Evolutionary conservation across 1,140 invertebrate genomes (phyloP), one percentile per base, ranked within the genome.

Genomic region (Drosophila sproati): DNA sequence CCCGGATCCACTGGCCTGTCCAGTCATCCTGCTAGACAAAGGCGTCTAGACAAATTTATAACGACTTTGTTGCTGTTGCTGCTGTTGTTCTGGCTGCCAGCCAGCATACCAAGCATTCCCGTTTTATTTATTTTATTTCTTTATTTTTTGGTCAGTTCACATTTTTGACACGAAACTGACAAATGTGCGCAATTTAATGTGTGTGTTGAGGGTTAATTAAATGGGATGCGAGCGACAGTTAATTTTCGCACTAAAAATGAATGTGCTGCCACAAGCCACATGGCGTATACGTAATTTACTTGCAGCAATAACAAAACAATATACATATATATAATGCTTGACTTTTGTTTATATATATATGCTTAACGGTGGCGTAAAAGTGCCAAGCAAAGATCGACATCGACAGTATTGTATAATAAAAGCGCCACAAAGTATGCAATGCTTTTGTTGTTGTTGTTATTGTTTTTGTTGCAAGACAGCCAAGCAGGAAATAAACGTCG

Each of bases 261-360:
- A 35, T 57, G 39, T 57, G 47, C 55, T 39, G 32, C 54, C 48
- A 28, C 10, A n/a, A n/a, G 20, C 41, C 85, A 80, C 80, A 73
- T 78, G 77, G 85, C 83, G 85, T 89, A 88, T 89, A 83, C 85
- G 73, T 80, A 88, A 88, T 88, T 83, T 83, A 88, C 83, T 88
- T 76, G 51, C 54, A 50, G 35, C 68, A 68, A 4, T 47, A 12
- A 12, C 41, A 59, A 20, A 43, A 41, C 47, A 47, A 10, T 37
- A 5, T 41, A 47, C 5, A 7, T 5, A 35, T 2, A 43, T n/a
- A 41, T 3, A n/a, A 41, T 7, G 3, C 83, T 87, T 87, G 83
- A 88, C 83, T 87, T 87, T 86, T 77, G 69, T 68, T 87, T 82
- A 66, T 82, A 81, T 82, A 81, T 87, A 73, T 87, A 20, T 20